phyloP scores from a whole-genome alignment of 2,888 invertebrate genomes.

The Diarsia dahlii region DNA sequence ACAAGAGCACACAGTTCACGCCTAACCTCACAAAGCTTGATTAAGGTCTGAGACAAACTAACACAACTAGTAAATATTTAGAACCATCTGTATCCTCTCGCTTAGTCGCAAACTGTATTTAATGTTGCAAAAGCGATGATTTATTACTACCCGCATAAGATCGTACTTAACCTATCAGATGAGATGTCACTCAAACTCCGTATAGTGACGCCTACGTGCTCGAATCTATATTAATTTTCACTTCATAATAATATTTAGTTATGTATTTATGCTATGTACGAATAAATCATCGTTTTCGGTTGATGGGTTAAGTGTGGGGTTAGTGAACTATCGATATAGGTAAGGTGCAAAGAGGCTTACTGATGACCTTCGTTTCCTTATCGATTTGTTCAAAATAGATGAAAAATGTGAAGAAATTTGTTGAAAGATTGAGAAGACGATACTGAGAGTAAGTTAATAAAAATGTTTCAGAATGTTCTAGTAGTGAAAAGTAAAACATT shows the following conservation, averaged over 20 bases:
- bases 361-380: neutral
- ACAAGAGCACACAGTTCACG: too few species aligned
- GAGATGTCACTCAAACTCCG: constrained; percentile 49
- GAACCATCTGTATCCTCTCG: constrained; percentile 4
- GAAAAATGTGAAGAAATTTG: neutral
- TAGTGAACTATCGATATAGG: constrained; percentile 17
- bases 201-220: constrained; percentile 22
- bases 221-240: constrained; percentile 51
- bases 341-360: neutral
- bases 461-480: neutral
- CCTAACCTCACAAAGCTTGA: too few species aligned
- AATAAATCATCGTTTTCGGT: constrained; percentile 38
- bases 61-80: constrained; percentile 15
- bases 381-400: neutral
- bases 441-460: neutral
- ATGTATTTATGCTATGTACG: constrained; percentile 24
- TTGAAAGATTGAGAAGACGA: neutral
- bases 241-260: constrained; percentile 25
- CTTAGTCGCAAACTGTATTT: constrained; percentile 26
- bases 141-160: constrained; percentile 49
- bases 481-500: neutral
- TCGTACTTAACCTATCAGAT: constrained; percentile 54
- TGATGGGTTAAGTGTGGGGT: constrained; percentile 21
- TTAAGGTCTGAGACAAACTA: neutral
- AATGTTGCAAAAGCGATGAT: constrained; percentile 59